phyloP scores from a whole-genome alignment of 2,113 vertebrate genomes.

The Ameiurus melas region DNA sequence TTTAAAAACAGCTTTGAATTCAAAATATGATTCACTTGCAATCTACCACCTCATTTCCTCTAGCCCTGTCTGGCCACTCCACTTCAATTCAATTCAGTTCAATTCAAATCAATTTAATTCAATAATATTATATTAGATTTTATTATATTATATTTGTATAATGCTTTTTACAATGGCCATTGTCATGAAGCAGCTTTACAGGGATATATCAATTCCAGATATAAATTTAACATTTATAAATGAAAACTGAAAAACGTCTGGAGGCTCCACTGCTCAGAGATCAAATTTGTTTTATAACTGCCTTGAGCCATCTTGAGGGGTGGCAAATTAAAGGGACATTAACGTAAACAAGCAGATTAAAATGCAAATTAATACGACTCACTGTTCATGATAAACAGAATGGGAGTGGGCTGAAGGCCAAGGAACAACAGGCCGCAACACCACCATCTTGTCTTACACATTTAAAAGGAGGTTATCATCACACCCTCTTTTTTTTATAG shows the following conservation, averaged over 20 bases:
- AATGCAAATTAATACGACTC: slow-evolving; percentile 8
- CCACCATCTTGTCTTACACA: not conserved
- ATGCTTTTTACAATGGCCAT: not conserved
- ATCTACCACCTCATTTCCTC: not conserved
- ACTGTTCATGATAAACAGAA: slow-evolving; percentile 5
- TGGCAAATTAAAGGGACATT: slow-evolving; percentile 5
- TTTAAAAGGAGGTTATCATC: slow-evolving; percentile 33
- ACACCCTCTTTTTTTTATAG: slow-evolving; percentile 15
- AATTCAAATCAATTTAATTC: not conserved
- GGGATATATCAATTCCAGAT: not conserved
- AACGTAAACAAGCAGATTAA: slow-evolving; percentile 13
- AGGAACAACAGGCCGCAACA: slow-evolving; percentile 11
- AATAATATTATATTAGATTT: too few relatives aligned
- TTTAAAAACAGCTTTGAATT: not conserved
- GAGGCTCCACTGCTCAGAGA: not conserved
- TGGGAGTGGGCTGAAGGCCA: not conserved
- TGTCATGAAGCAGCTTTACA: not conserved
- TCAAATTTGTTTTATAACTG: not conserved
- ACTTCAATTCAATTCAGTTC: not conserved
- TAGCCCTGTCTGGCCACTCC: not conserved
- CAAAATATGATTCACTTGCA: not conserved
- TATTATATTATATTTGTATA: not conserved
- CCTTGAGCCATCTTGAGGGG: not conserved
- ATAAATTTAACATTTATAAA: not conserved
- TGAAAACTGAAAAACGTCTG: not conserved